A percentile compares a stretch with the other conserved stretches of the same genome.
Evolutionary conservation across 2,113 vertebrate genomes (phyloP).

Genomic region (Alexandromys fortis): DNA sequence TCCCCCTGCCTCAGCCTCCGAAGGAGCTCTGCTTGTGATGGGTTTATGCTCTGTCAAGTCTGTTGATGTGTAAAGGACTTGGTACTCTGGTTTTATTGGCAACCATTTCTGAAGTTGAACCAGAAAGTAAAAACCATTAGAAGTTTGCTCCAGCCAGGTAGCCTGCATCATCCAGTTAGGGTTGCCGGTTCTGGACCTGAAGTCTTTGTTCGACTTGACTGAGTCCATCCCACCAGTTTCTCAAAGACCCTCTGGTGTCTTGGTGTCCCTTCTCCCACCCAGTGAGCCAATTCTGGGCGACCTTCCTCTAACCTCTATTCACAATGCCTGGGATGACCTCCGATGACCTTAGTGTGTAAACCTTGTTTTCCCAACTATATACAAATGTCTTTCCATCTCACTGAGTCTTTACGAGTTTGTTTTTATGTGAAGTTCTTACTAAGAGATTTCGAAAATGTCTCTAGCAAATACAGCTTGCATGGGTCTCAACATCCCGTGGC

Average conservation of each 20-base stretch:
- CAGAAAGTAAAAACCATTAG: neutral
- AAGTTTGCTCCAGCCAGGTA: neutral
- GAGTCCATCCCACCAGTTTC: neutral
- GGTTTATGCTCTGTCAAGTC: neutral
- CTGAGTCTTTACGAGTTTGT: fast-evolving
- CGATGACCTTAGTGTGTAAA: fast-evolving
- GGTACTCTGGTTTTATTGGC: neutral
- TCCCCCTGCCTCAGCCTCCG: neutral
- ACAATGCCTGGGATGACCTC: fast-evolving
- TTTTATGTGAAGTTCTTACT: neutral
- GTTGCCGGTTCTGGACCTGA: neutral
- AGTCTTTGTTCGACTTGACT: neutral
- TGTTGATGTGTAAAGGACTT: fast-evolving
- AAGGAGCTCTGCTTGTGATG: neutral
- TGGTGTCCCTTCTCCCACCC: too few species aligned
- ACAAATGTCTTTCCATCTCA: neutral
- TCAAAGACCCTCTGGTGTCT: neutral
- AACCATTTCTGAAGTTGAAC: neutral
- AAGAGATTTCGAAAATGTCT: neutral
- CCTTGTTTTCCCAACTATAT: neutral
- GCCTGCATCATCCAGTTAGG: fast-evolving
- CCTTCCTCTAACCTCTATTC: neutral
- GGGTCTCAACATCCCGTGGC: fast-evolving
- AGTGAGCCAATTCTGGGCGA: too few species aligned
- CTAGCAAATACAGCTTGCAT: too few species aligned